Conservation (phyloP, 2,797 vertebrate species). For the Scolopax bukidnonensis region DNA sequence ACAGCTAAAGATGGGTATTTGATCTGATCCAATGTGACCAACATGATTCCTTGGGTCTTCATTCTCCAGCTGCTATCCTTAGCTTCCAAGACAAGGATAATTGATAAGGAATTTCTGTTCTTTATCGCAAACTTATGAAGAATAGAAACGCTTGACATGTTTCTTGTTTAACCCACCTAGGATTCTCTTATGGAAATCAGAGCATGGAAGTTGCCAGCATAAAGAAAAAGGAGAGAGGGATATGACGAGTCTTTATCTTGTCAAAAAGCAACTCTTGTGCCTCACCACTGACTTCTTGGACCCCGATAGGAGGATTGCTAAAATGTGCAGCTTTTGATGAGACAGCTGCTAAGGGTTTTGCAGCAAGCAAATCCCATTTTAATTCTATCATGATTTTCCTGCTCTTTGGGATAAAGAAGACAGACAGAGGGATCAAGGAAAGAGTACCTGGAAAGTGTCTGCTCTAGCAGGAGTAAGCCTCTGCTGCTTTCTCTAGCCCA, state of each 20-base stretch:
- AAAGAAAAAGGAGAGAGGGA: neutral
- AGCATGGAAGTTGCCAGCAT: neutral
- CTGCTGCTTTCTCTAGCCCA: slow-evolving; percentile 28
- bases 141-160: neutral
- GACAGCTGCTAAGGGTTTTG: slow-evolving; percentile 50
- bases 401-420: slow-evolving; percentile 52
- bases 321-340: neutral
- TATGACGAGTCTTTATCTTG: neutral
- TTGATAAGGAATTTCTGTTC: neutral
- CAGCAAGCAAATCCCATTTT: slow-evolving; percentile 42
- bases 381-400: slow-evolving; percentile 45
- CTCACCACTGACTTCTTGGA: neutral
- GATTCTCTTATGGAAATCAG: neutral
- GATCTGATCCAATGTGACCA: neutral
- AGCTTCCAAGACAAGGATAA: neutral
- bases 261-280: neutral
- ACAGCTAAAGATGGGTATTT: neutral
- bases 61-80: neutral
- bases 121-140: neutral
- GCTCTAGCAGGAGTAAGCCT: slow-evolving; percentile 42
- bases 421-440: slow-evolving; percentile 56
- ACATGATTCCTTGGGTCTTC: neutral
- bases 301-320: neutral
- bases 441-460: slow-evolving; percentile 62
- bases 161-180: neutral